Evolutionary conservation across 2,888 invertebrate genomes (phyloP), one percentile per base, ranked within the genome.

Genomic region (Cacoxenus indagator): DNA sequence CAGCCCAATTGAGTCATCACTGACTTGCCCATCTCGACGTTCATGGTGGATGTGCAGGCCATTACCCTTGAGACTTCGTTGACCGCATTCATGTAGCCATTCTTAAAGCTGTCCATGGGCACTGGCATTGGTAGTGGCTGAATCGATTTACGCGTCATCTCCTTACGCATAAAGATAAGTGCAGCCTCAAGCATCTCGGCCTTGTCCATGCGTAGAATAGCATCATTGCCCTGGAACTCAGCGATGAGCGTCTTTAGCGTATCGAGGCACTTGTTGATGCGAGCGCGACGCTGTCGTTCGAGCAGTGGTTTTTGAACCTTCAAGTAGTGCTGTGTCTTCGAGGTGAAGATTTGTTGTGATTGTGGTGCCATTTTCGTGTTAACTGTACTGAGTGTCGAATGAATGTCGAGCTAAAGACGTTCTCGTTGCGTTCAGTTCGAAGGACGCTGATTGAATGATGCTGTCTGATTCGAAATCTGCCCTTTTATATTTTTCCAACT

Each of bases 271-370:
- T 95, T 93, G 89, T 96, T 96, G 90, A 96, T 96, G 86, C 96
- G 91, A 77, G 96, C 96, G 78, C 96, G 91, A 72, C 96, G 91
- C 87, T 96, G 95, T 80, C 96, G 91, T 89, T 96, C 96, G 79
- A 96, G 89, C 92, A 95, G 92, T 83, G 96, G 96, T 88, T 96
- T 96, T 94, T 95, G 95, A 86, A 96, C 95, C 92, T 95, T 96
- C 89, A 96, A 91, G 89, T 96, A 96, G 88, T 96, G 95, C 89
- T 96, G 95, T 83, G 96, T 96, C 88, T 96, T 92, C 57, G 87
- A 82, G 83, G 95, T 95, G 77, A 77, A 73, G 27, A 69, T 37
- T 27, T 71, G 64, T 71, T 72, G 66, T 22, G 67, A 72, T 67
- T 82, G 81, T 55, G 82, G 77, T 66, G 82, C 76, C 80, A 81